Base-by-base conservation (phyloP, 92 coral and sea anemone genomes). In the Epizoanthus illoricatus region DNA sequence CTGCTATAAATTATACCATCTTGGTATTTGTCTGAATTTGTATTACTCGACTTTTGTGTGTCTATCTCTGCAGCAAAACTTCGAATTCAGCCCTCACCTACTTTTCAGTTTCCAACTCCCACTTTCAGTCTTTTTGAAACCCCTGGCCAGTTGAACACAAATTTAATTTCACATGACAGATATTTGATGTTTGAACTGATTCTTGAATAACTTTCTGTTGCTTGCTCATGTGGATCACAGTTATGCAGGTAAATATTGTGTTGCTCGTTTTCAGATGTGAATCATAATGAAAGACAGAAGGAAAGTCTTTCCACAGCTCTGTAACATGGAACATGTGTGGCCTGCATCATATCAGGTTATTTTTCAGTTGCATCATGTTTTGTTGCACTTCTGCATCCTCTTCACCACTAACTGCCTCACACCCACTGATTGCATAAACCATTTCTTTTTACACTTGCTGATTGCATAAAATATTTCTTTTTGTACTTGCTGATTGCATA, bases 261-360 rank as follows among this genome's bases (percentile, higher is more conserved):
- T 69, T 78, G 82, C 82, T 78, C 82, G 59, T 17, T 78, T 78
- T 78, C 82, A 78, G 82, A 78, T 78, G 71, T 63, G 82, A 78
- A 78, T 78, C 82, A 63, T 78, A 78, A 78, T 63, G 59, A 63
- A 40, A 78, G 82, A 63, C 42, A 63, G 20, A 78, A 45, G 82
- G 82, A 63, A 3, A 59, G 42, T 78, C 82, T 78, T 70, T 78
- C 82, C 82, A 78, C 82, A 43, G 82, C 82, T 61, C 65, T 78
- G 71, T 78, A 78, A 43, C 69, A 63, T 45, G 71, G 59, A 63
- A 23, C 19, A 18, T 42, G 58, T 73, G 21, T 63, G 71, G 82
- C 59, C 71, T 40, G 43, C 82, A 62, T 64, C 82, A 78, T 78
- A 78, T 59, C 82, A 78, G 82, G 82, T 78, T 78, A 45, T 78